phyloP scores from a whole-genome alignment of 2,113 vertebrate species.

The Leuciscus idus region DNA sequence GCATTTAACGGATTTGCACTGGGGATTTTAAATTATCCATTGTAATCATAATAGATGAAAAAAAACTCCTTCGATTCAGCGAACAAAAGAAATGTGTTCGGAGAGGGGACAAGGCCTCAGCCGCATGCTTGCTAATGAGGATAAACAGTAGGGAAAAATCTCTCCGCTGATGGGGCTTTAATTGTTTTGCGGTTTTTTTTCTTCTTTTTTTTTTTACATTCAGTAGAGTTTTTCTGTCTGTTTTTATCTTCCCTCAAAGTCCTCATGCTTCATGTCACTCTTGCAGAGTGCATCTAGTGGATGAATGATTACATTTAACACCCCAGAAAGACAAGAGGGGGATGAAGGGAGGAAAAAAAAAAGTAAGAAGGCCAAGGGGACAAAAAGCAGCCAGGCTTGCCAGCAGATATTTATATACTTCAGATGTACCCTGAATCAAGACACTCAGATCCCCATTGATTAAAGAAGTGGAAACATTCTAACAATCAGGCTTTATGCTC shows the following conservation, averaged over 20 bases:
- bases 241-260: conserved; percentile 60
- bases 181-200: conserved; percentile 50
- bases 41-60: conserved; percentile 64
- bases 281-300: conserved; percentile 57
- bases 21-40: conserved; percentile 62
- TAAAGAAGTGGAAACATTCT: conserved; percentile 75
- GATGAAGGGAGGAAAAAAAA: conserved; percentile 35
- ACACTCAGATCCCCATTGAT: conserved; percentile 75
- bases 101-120: conserved; percentile 50
- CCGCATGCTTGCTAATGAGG: conserved; percentile 63
- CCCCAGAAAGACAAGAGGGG: conserved; percentile 32
- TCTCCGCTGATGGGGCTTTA: conserved; percentile 60
- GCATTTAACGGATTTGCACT: conserved; percentile 55
- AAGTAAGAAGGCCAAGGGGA: conserved; percentile 31
- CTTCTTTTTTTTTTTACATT: neutral
- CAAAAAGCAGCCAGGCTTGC: conserved; percentile 65
- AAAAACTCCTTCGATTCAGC: conserved; percentile 44
- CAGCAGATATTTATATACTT: conserved; percentile 75
- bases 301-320: conserved; percentile 63
- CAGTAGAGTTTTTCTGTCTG: conserved; percentile 39
- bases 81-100: conserved; percentile 55
- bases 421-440: conserved; percentile 71
- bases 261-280: conserved; percentile 61
- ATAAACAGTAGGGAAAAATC: conserved; percentile 63
- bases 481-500: conserved; percentile 72